These are phyloP conservation scores for Tachina fera DNA, from an alignment of 2,888 invertebrate genomes.

Conservation along the genomic window DNA sequence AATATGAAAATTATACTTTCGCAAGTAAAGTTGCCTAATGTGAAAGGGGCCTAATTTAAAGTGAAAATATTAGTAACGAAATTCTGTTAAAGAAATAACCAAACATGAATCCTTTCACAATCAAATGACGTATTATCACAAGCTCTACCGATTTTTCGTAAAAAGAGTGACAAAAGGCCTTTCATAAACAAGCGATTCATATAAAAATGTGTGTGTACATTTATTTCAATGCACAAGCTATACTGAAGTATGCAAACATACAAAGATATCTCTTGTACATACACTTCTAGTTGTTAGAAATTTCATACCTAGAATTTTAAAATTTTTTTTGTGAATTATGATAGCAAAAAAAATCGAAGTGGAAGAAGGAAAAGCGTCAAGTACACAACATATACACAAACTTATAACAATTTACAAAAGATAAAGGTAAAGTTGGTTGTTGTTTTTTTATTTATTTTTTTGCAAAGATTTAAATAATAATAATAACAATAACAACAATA, in stretches of 20 bases:
- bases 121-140: too few species aligned
- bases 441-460: neutral
- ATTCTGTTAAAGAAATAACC: neutral
- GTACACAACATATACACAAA: constrained; percentile 35
- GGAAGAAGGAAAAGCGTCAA: constrained; percentile 59
- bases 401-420: constrained; percentile 58
- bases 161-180: too few species aligned
- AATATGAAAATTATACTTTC: too few species aligned
- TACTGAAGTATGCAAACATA: neutral
- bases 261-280: neutral
- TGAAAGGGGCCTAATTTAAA: too few species aligned
- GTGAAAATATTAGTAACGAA: too few species aligned
- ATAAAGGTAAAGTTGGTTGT: constrained; percentile 68
- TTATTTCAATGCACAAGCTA: neutral
- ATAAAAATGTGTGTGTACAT: neutral
- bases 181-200: neutral
- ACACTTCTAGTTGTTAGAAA: neutral
- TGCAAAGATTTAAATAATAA: constrained; percentile 64
- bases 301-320: neutral
- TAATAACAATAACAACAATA: constrained; percentile 38
- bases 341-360: constrained; percentile 40
- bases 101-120: neutral
- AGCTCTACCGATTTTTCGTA: too few species aligned
- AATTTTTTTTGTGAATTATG: constrained; percentile 28
- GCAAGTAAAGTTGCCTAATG: too few species aligned